Percentiles rank a stretch among this genome's conserved stretches.
Conservation (phyloP, 2,797 vertebrate species). For the Distichodus sexfasciatus region DNA sequence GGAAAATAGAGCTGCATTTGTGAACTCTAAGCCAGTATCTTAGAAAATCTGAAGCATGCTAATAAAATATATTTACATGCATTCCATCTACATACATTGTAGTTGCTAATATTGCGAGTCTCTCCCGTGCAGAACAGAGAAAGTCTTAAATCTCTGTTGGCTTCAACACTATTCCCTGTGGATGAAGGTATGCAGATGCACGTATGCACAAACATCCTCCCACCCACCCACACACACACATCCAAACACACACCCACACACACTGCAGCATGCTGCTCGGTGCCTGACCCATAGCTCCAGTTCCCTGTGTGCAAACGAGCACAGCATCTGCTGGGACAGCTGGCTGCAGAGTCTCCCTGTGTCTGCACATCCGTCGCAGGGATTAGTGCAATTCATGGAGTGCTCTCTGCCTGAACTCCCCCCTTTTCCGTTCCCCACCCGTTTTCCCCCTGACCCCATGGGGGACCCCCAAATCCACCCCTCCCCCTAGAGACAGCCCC, state of each 20-base stretch:
- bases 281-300: too few relatives aligned
- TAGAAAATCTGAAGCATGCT: neutral
- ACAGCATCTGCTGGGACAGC: constrained; percentile 52
- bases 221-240: neutral
- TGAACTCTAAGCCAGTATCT: neutral
- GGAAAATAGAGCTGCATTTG: too few relatives aligned
- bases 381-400: constrained; percentile 39
- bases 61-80: neutral
- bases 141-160: neutral
- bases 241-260: neutral
- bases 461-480: neutral
- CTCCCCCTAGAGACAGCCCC: constrained; percentile 11
- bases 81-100: neutral
- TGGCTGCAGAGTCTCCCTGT: constrained; percentile 43
- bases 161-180: neutral
- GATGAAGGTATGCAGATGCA: constrained; percentile 17
- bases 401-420: constrained; percentile 20
- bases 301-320: too few relatives aligned
- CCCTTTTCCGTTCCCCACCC: constrained; percentile 8
- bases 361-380: constrained; percentile 41
- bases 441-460: constrained; percentile 12
- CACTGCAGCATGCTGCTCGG: too few relatives aligned
- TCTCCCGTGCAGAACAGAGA: neutral
- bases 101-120: neutral
- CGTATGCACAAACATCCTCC: neutral